A percentile compares a stretch with the other conserved stretches of the same genome.
phyloP scores from a whole-genome alignment of 2,888 invertebrate genomes.

The Euzophera pinguis region DNA sequence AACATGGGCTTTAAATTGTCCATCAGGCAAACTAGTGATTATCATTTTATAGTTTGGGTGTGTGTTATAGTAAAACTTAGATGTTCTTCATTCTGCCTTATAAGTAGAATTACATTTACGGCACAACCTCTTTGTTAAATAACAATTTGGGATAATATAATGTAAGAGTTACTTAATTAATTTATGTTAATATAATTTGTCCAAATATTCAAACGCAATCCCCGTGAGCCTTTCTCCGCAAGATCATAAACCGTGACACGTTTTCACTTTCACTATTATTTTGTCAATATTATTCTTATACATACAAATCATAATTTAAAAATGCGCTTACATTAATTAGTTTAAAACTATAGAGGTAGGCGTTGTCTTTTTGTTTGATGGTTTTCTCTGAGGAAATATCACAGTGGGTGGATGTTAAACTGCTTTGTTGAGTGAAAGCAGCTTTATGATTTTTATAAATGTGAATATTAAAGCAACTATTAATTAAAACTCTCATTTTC shows the following conservation, averaged over 20 bases:
- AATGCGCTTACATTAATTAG: slow-evolving; percentile 50
- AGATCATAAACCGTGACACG: slow-evolving; percentile 69
- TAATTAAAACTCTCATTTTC: slow-evolving; percentile 51
- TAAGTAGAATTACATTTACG: no score
- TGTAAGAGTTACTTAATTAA: slow-evolving; percentile 5
- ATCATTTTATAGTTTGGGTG: no score
- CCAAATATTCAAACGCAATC: slow-evolving; percentile 30
- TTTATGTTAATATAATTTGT: slow-evolving; percentile 17
- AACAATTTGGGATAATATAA: slow-evolving; percentile 8
- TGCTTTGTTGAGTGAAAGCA: slow-evolving; percentile 59
- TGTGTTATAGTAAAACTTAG: no score
- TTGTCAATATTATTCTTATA: slow-evolving; percentile 67
- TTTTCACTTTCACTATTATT: slow-evolving; percentile 70
- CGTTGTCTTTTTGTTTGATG: slow-evolving; percentile 27
- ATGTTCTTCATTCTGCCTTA: no score
- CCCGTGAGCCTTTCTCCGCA: slow-evolving; percentile 63
- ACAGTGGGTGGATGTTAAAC: slow-evolving; percentile 34
- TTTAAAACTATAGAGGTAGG: slow-evolving; percentile 34
- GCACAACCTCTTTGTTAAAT: no score
- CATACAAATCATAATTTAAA: slow-evolving; percentile 55
- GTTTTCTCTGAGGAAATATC: slow-evolving; percentile 13
- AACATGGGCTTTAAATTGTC: no score
- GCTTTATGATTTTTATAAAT: slow-evolving; percentile 17
- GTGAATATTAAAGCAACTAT: slow-evolving; percentile 29
- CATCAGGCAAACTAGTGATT: no score